Conservation (phyloP, 2,888 invertebrate species). For the Timema cristinae region DNA sequence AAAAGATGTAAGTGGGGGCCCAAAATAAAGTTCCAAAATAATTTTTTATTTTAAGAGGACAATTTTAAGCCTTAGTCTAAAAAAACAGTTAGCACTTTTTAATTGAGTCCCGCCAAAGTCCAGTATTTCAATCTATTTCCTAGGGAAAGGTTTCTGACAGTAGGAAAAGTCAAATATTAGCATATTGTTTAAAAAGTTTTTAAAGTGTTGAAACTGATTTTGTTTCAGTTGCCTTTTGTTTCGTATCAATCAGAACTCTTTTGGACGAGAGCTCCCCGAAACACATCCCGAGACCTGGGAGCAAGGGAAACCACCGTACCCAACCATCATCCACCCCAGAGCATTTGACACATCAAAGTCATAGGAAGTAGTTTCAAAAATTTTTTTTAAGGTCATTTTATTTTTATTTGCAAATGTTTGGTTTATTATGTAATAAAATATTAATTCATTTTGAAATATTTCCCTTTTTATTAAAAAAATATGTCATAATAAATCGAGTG, state of each 20-base stretch:
- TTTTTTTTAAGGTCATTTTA: no score
- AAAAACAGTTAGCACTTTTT: not conserved
- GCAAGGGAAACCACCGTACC: conserved; percentile 64
- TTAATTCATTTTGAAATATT: no score
- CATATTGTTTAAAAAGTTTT: not conserved
- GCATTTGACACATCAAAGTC: conserved; percentile 75
- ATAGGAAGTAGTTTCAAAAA: conserved; percentile 65
- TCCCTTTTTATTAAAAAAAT: no score
- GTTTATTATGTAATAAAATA: no score
- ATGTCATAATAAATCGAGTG: no score
- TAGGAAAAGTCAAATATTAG: not conserved
- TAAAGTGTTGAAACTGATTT: conserved; percentile 10
- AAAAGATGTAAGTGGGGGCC: no score
- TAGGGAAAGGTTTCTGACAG: no score
- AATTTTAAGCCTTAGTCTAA: no score
- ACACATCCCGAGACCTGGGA: conserved; percentile 63
- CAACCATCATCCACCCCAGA: conserved; percentile 65
- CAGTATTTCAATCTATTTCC: no score
- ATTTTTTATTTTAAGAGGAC: no score
- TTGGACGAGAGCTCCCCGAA: conserved; percentile 86
- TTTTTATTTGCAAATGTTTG: no score
- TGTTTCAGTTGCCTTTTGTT: conserved; percentile 59
- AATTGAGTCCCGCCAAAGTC: not conserved
- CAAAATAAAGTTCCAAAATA: no score
- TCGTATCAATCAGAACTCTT: conserved; percentile 85